A percentile compares a stretch with the other conserved stretches of the same genome.
Evolutionary conservation across 2,888 invertebrate genomes (phyloP).

Genomic region (Hemithea aestivaria): DNA sequence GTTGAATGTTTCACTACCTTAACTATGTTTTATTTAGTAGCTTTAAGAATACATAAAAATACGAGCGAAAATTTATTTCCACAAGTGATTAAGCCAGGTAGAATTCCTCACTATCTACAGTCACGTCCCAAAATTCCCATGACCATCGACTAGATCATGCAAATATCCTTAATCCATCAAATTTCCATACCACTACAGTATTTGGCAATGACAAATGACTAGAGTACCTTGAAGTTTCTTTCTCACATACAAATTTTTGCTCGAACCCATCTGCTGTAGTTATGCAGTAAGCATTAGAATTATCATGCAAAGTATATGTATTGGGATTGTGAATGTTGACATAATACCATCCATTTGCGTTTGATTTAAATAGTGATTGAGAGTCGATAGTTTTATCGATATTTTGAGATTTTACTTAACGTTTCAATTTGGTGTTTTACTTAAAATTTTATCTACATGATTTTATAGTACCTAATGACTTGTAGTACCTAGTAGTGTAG

Average conservation of each 20-base stretch:
- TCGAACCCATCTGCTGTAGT: conserved; percentile 48
- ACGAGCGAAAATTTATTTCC: too few relatives aligned
- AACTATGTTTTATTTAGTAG: too few relatives aligned
- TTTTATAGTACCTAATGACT: too few relatives aligned
- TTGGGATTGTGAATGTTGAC: conserved; percentile 73
- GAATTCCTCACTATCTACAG: conserved; percentile 20
- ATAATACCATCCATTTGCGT: conserved; percentile 75
- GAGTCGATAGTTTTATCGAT: conserved; percentile 29
- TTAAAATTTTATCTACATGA: too few relatives aligned
- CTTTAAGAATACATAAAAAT: too few relatives aligned
- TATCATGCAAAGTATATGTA: conserved; percentile 67
- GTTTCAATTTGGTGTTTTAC: too few relatives aligned
- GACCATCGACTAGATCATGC: conserved; percentile 34
- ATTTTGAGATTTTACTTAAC: too few relatives aligned
- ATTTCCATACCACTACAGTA: conserved; percentile 46
- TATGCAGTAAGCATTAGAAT: conserved; percentile 68
- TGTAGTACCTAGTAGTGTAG: too few relatives aligned
- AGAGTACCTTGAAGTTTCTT: conserved; percentile 31
- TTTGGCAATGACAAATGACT: conserved; percentile 71
- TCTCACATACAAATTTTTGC: conserved; percentile 54
- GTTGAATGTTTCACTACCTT: too few relatives aligned
- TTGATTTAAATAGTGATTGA: conserved; percentile 52
- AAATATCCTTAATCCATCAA: conserved; percentile 45
- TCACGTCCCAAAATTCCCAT: conserved; percentile 23
- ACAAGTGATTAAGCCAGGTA: too few relatives aligned